phyloP scores from a whole-genome alignment of 2,113 vertebrate genomes.

The Zosterops borbonicus region DNA sequence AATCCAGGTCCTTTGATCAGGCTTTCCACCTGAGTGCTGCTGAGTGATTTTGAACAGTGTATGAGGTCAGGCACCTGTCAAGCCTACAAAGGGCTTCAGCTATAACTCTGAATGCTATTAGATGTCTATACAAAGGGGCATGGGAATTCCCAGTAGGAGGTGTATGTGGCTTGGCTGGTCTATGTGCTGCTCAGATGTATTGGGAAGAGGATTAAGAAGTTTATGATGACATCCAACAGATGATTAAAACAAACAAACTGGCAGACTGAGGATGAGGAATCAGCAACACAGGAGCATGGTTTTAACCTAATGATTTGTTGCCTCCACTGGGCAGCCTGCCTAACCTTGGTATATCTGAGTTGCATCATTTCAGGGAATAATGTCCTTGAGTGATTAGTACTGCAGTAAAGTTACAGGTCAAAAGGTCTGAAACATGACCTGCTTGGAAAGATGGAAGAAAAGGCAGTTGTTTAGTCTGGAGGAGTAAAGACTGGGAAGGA shows the following conservation, averaged over 20 bases:
- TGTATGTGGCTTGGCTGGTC: not conserved
- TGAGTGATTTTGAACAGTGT: not conserved
- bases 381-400: not conserved
- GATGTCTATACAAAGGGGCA: not conserved
- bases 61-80: not conserved
- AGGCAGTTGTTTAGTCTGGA: not conserved
- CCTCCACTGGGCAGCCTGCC: not conserved
- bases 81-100: not conserved
- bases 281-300: not conserved
- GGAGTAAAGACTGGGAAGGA: not conserved
- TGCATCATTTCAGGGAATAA: conserved; percentile 5
- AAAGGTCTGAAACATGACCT: conserved; percentile 17
- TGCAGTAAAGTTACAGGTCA: not conserved
- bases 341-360: not conserved
- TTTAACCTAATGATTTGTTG: not conserved
- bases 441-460: not conserved
- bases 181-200: not conserved
- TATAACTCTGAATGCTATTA: not conserved
- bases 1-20: not conserved
- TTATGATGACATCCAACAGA: not conserved
- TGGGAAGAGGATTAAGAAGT: not conserved
- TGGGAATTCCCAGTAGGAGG: not conserved
- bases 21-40: not conserved
- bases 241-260: not conserved
- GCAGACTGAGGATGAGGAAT: not conserved